Evolutionary conservation across 2,888 invertebrate genomes (phyloP), one percentile per base, ranked within the genome.

Genomic region (Callinectes sapidus): DNA sequence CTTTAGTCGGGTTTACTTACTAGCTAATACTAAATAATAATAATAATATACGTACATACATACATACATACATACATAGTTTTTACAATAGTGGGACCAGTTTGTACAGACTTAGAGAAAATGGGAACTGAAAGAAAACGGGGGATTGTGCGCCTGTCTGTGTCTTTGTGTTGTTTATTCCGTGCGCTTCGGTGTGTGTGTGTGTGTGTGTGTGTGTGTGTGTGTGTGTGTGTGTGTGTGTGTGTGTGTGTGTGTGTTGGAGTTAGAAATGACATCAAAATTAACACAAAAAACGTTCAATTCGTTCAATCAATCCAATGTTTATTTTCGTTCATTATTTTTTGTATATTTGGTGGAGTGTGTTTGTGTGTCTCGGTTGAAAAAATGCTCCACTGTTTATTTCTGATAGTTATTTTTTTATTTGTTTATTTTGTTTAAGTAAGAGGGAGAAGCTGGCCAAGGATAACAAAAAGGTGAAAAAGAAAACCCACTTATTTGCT

Each of bases 121-220:
- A 71, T 28, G 28, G 28, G 71, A 71, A 71, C 71, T 71, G 71
- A 71, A 28, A 71, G 71, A 71, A 71, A 71, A 71, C 28, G 71
- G 71, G 23, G 71, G 6, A n/a, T 23, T 71, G 71, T 6, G 28
- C 28, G 48, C 48, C 48, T 48, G 48, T 48, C 0, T 48, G 3
- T 48, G 3, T 48, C 0, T 48, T 5, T 48, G 3, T 48, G 3
- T 48, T 5, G 3, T 48, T 48, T 48, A 8, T 48, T 48, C 48
- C 48, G 88, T 87, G 48, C 18, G 48, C 42, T 16, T 87, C 54
- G 8, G 48, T 87, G 87, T 23, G 1, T 87, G 87, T 87, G 87
- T 87, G 87, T 87, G 87, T 87, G 87, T 87, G 87, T 87, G 87
- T 87, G 87, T 87, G 42, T 85, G 85, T 85, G 85, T 87, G 61